Evolutionary conservation across 2,113 vertebrate species (phyloP), one percentile per base, ranked within the genome.

Genomic region (Bos javanicus): DNA sequence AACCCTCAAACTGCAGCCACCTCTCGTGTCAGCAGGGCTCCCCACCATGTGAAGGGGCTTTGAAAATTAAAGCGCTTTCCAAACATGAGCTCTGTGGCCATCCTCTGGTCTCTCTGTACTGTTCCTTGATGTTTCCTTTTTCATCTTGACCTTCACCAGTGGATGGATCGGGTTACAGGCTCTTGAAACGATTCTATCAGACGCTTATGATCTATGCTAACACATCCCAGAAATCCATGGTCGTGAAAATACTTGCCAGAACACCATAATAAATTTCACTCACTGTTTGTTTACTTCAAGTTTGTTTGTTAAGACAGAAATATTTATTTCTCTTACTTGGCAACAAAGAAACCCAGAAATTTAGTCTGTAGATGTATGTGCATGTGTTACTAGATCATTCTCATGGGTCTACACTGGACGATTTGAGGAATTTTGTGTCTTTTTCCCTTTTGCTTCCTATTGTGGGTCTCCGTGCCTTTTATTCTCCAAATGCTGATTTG

Each of bases 321-420:
- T 97, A 92, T 97, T 95, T 60, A 90, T 28, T 98, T 92, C 16
- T 97, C 94, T 97, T 82, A 21, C 48, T 97, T 92, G 81, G 95
- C 82, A 95, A 83, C 80, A 36, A 93, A 92, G 83, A 97, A 82
- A 95, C 71, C 74, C 54, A 17, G 54, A 48, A 14, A 52, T 74
- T 14, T 25, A 36, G 43, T 90, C 56, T 62, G 21, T 62, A 26
- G 82, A 48, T 71, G 1, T 25, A 13, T 36, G 25, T 87, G 19
- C 15, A 0, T 9, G 36, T 64, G 74, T 57, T 50, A 13, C 3
- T 5, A n/a, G 84, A 14, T 54, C 62, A 1, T 30, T 39, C 33
- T 28, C 28, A 5, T 0, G 2, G 3, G 15, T 17, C 21, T 30
- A 4, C 14, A 14, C 39, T 14, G 64, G 36, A n/a, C 6, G 8